These are phyloP conservation scores for Planiliza haematocheilus DNA, from an alignment of 2,113 vertebrate species.

Conservation along the genomic window DNA sequence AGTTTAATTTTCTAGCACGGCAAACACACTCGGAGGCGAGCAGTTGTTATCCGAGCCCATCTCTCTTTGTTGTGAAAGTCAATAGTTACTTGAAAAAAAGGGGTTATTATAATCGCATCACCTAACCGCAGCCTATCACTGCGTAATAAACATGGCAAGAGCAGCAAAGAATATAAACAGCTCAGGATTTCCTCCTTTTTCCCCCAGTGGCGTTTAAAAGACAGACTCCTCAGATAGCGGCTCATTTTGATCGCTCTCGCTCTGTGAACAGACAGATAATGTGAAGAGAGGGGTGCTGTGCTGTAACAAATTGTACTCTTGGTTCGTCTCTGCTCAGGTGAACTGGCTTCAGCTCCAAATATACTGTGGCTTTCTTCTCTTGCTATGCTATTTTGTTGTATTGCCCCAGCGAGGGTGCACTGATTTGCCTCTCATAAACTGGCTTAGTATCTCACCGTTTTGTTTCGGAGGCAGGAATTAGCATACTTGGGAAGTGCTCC, in stretches of 20 bases:
- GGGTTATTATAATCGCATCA: slow-evolving; percentile 49
- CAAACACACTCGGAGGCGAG: slow-evolving; percentile 27
- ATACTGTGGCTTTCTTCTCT: slow-evolving; percentile 11
- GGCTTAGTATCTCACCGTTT: slow-evolving; percentile 40
- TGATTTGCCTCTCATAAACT: slow-evolving; percentile 58
- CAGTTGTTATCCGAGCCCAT: slow-evolving; percentile 45
- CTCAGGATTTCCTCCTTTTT: slow-evolving; percentile 20
- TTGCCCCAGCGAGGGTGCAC: slow-evolving; percentile 21
- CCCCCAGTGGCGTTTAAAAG: slow-evolving; percentile 37
- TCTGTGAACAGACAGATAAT: slow-evolving; percentile 5
- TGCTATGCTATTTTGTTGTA: slow-evolving; percentile 17
- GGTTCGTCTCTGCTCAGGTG: slow-evolving; percentile 13
- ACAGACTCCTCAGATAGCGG: slow-evolving; percentile 28
- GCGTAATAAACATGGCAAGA: slow-evolving; percentile 31
- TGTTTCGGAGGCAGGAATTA: slow-evolving; percentile 44
- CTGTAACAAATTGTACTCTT: slow-evolving; percentile 21
- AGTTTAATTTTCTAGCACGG: slow-evolving; percentile 35
- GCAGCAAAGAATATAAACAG: slow-evolving; percentile 31
- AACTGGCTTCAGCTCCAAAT: slow-evolving; percentile 7
- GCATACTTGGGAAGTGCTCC: slow-evolving; percentile 41
- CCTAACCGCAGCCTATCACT: slow-evolving; percentile 37
- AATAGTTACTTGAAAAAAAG: slow-evolving; percentile 48
- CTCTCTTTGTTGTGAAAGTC: slow-evolving; percentile 55
- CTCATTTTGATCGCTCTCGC: slow-evolving; percentile 12
- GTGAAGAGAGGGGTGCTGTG: slow-evolving; percentile 14